phyloP scores from a whole-genome alignment of 53 echinoderm and acorn worm genomes.

The Glandiceps talaboti region DNA sequence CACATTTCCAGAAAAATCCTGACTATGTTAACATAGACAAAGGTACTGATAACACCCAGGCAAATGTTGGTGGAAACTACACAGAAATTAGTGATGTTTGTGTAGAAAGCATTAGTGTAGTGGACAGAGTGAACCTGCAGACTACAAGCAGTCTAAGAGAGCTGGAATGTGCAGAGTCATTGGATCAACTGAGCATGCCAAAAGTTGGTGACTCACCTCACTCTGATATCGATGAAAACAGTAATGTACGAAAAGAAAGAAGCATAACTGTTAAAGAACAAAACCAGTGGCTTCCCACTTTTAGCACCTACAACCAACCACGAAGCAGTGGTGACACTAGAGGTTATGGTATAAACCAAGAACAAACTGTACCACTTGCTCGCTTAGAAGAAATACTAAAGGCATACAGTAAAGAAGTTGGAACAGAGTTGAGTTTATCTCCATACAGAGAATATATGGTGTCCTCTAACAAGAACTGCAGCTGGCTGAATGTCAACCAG shows the following conservation, averaged over 20 bases:
- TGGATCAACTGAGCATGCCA: neutral
- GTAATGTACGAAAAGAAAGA: too few relatives aligned
- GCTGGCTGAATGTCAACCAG: neutral
- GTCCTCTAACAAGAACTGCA: neutral
- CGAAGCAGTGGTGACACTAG: neutral
- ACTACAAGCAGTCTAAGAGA: neutral
- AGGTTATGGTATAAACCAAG: neutral
- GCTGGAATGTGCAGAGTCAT: neutral
- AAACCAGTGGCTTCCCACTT: neutral
- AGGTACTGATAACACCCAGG: neutral
- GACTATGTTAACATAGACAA: neutral
- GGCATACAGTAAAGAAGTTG: neutral
- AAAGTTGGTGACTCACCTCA: neutral
- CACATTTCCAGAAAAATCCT: neutral
- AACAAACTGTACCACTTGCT: neutral
- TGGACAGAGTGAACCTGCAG: neutral
- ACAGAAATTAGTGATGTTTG: neutral
- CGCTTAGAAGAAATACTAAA: neutral
- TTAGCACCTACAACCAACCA: neutral
- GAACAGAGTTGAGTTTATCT: neutral
- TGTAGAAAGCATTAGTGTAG: neutral
- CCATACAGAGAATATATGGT: neutral
- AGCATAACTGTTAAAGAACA: neutral
- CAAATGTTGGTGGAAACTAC: neutral
- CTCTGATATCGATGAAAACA: neutral